Percentiles rank a stretch among this genome's conserved stretches.
Evolutionary conservation across 1,140 invertebrate genomes (phyloP).

Genomic region (Manduca sexta): DNA sequence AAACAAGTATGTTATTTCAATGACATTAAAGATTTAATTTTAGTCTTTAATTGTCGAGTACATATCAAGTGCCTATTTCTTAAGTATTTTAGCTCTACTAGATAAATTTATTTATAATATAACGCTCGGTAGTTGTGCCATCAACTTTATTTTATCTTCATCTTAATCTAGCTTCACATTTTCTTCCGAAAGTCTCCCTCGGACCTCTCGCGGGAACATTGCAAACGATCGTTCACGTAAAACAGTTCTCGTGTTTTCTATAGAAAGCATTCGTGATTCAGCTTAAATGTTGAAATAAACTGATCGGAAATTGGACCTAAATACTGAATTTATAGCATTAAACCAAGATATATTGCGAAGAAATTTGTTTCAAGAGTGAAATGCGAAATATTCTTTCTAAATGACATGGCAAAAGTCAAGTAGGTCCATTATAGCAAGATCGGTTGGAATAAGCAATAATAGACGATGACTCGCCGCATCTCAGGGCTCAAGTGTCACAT

Average conservation of each 20-base stretch:
- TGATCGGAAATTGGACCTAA: constrained; percentile 30
- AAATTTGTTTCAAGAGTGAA: constrained; percentile 4
- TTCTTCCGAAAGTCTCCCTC: constrained; percentile 28
- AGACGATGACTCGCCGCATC: constrained; percentile 30
- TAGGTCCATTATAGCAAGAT: constrained; percentile 27
- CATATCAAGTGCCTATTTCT: too few species aligned
- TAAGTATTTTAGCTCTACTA: too few species aligned
- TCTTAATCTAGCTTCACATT: neutral
- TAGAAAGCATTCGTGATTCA: constrained; percentile 44
- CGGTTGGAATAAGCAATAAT: constrained; percentile 27
- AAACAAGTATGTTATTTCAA: too few species aligned
- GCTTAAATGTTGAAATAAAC: constrained; percentile 33
- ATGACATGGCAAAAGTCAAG: constrained; percentile 36
- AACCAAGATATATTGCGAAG: neutral
- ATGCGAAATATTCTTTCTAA: constrained; percentile 28
- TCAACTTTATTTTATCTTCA: neutral
- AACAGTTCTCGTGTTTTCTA: constrained; percentile 58
- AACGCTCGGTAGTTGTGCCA: neutral
- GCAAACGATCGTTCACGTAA: constrained; percentile 52
- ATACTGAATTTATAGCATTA: constrained; percentile 25
- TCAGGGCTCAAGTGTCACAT: constrained; percentile 24
- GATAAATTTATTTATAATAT: too few species aligned
- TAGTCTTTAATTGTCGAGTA: too few species aligned
- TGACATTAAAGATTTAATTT: too few species aligned
- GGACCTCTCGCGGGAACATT: constrained; percentile 26